These are phyloP conservation scores for Mesorhabditis belari DNA, from an alignment of 2,888 invertebrate genomes.

Conservation along the genomic window DNA sequence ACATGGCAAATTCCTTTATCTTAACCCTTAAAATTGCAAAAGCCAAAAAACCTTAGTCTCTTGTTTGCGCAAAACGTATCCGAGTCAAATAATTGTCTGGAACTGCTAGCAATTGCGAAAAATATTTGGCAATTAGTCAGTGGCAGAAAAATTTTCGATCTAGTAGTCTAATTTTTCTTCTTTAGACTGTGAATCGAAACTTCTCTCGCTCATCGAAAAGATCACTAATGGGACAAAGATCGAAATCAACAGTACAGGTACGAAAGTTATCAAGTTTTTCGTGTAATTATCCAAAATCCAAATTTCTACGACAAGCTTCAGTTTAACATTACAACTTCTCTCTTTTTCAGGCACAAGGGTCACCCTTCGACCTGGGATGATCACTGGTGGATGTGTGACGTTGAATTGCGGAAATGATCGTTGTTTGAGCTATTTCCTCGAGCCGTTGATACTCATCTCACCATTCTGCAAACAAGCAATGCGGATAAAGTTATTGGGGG, in stretches of 20 bases:
- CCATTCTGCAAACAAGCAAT: conserved; percentile 89
- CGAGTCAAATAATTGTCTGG: too few species aligned
- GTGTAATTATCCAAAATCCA: too few species aligned
- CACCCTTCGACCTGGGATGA: conserved; percentile 79
- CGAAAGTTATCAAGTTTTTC: not conserved
- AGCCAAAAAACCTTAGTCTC: too few species aligned
- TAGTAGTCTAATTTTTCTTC: not conserved
- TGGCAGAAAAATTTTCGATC: not conserved
- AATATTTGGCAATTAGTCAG: too few species aligned
- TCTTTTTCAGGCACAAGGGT: conserved; percentile 70
- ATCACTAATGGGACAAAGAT: conserved; percentile 86
- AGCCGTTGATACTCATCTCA: conserved; percentile 77
- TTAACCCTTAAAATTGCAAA: too few species aligned
- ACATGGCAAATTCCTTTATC: too few species aligned
- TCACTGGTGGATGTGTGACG: conserved; percentile 77
- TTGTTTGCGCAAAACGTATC: too few species aligned
- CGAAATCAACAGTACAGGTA: conserved; percentile 76
- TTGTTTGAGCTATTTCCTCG: conserved; percentile 79
- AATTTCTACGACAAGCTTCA: not conserved
- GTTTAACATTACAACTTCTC: not conserved
- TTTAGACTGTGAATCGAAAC: conserved; percentile 54
- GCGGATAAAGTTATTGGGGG: conserved; percentile 74
- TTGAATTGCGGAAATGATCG: conserved; percentile 72
- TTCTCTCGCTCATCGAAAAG: conserved; percentile 82
- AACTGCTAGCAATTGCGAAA: too few species aligned